Evolutionary conservation across 2,888 invertebrate genomes (phyloP).

Genomic region (Zygothrica quintamaculata): DNA sequence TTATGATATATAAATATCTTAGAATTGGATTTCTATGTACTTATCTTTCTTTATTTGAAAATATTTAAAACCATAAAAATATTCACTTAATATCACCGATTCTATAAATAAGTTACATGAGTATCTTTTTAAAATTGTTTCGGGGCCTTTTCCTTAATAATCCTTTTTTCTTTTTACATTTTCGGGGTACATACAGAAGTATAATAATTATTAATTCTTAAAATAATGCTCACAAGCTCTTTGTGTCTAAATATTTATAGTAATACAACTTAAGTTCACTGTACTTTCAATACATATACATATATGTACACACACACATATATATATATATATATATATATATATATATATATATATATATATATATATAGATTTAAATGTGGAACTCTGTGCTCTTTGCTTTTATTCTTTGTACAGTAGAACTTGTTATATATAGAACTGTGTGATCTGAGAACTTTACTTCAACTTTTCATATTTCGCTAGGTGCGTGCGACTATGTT

Average conservation of each 20-base stretch:
- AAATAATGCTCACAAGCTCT: conserved; percentile 41
- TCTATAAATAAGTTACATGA: conserved; percentile 53
- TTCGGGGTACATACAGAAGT: conserved; percentile 35
- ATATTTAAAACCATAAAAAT: conserved; percentile 58
- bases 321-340: no score
- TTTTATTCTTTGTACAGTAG: conserved; percentile 22
- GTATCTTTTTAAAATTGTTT: conserved; percentile 37
- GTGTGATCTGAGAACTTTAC: conserved; percentile 24
- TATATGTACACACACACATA: no score
- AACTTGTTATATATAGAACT: conserved; percentile 28
- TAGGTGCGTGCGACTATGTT: conserved; percentile 66
- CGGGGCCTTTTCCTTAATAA: conserved; percentile 11
- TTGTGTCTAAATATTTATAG: conserved; percentile 23
- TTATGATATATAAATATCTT: no score
- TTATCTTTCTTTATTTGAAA: conserved; percentile 54
- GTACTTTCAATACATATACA: conserved; percentile 25
- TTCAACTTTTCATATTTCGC: conserved; percentile 44
- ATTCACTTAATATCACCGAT: conserved; percentile 76
- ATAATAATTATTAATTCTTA: conserved; percentile 31
- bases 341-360: no score
- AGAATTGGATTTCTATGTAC: conserved; percentile 33
- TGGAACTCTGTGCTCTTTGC: conserved; percentile 60
- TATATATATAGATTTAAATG: no score
- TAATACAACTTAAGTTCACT: conserved; percentile 42
- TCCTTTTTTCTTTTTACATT: conserved; percentile 19